phyloP scores from a whole-genome alignment of 2,113 vertebrate genomes.

The Pygoscelis adeliae region DNA sequence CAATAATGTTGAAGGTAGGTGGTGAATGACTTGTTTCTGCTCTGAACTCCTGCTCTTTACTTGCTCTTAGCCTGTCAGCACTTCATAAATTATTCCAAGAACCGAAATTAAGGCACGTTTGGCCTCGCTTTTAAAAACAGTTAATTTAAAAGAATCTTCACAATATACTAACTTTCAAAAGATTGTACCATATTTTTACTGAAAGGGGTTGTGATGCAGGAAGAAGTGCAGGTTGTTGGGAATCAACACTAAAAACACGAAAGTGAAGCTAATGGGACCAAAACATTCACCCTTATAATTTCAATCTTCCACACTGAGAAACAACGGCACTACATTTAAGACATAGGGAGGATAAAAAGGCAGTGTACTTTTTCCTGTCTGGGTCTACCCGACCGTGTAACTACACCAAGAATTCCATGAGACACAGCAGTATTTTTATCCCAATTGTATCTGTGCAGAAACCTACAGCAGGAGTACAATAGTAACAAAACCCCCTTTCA shows the following conservation, averaged over 20 bases:
- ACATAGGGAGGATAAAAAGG: not conserved
- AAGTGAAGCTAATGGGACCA: not conserved
- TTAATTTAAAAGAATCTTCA: slow-evolving; percentile 5
- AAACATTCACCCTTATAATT: not conserved
- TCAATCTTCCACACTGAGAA: not conserved
- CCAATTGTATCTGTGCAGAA: not conserved
- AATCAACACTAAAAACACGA: not conserved
- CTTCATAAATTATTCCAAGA: slow-evolving; percentile 75
- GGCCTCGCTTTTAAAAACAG: slow-evolving; percentile 34
- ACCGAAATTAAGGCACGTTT: slow-evolving; percentile 55
- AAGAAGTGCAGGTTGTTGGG: not conserved
- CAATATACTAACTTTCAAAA: not conserved
- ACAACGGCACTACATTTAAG: not conserved
- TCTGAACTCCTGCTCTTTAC: slow-evolving; percentile 72
- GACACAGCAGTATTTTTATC: not conserved
- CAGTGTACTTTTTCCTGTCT: not conserved
- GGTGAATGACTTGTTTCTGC: slow-evolving; percentile 70
- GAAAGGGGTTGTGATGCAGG: not conserved
- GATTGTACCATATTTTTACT: not conserved
- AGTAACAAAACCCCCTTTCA: not conserved
- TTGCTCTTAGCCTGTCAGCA: slow-evolving; percentile 78
- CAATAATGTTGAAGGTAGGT: slow-evolving; percentile 17
- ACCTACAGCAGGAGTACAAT: not conserved
- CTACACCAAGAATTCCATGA: not conserved
- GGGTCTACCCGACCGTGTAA: not conserved